Evolutionary conservation across 2,113 vertebrate species (phyloP).

Genomic region (Sphaerodactylus townsendi): DNA sequence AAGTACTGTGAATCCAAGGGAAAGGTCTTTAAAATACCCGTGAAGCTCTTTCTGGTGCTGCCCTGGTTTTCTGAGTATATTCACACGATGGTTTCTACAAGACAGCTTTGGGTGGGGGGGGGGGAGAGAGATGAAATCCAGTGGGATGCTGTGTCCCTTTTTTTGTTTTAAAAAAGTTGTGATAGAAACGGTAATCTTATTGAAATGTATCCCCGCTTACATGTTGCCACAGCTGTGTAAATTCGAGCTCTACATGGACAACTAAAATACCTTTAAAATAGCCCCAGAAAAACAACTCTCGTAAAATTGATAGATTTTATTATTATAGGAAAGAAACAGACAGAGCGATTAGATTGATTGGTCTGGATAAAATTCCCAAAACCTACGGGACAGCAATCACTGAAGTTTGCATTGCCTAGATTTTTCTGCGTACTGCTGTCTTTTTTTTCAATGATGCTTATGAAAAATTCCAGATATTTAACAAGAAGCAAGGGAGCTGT

Average conservation of each 20-base stretch:
- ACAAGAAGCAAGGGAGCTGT: not conserved
- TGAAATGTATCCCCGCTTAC: conserved; percentile 17
- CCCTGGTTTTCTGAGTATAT: not conserved
- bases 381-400: not conserved
- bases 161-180: not conserved
- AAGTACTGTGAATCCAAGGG: too few species aligned
- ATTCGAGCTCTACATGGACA: not conserved
- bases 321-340: not conserved
- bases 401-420: not conserved
- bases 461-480: not conserved
- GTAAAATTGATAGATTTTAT: conserved; percentile 12
- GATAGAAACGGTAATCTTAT: conserved; percentile 13
- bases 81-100: not conserved
- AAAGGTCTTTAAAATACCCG: too few species aligned
- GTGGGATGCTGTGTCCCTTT: not conserved
- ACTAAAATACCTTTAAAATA: conserved; percentile 14
- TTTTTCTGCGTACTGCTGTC: not conserved
- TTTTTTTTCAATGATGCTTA: not conserved
- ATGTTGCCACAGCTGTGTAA: not conserved
- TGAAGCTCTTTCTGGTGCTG: not conserved
- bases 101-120: not conserved
- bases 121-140: not conserved
- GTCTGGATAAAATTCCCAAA: not conserved
- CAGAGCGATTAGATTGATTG: conserved; percentile 6
- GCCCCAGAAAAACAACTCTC: conserved; percentile 3